Percentiles rank a stretch among this genome's conserved stretches.
Evolutionary conservation across 2,888 invertebrate species (phyloP).

Genomic region (Lissonota sp.): DNA sequence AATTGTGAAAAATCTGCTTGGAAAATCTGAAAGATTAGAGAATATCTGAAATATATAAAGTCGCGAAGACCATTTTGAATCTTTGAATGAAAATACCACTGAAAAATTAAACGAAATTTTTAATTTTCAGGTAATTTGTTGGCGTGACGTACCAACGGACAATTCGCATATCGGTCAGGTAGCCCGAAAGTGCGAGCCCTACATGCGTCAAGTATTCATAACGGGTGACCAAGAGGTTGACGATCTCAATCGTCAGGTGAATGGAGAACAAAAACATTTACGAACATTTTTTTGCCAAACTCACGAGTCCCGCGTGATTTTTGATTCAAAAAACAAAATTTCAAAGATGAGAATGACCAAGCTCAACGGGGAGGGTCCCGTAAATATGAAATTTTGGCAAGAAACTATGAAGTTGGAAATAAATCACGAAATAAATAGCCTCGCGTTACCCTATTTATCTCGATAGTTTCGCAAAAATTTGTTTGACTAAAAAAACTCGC

Average conservation of each 20-base stretch:
- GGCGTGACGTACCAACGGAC: constrained; percentile 97
- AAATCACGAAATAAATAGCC: constrained; percentile 48
- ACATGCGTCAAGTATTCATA: constrained; percentile 97
- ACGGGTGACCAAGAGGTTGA: constrained; percentile 87
- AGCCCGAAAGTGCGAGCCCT: constrained; percentile 97
- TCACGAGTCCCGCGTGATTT: not conserved
- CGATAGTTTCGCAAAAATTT: not conserved
- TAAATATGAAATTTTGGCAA: constrained; percentile 52
- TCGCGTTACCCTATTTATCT: constrained; percentile 27
- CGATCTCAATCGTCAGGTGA: constrained; percentile 88
- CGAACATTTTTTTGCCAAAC: not conserved
- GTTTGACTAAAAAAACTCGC: not conserved
- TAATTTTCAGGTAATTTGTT: constrained; percentile 90
- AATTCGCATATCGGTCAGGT: constrained; percentile 94
- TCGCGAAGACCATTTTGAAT: no score
- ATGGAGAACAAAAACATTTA: constrained; percentile 60
- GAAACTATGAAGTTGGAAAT: constrained; percentile 36
- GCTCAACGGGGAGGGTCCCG: constrained; percentile 32
- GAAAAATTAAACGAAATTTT: constrained; percentile 33
- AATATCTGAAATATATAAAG: no score
- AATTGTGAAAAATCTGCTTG: no score
- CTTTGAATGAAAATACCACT: no score
- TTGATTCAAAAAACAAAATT: constrained; percentile 3
- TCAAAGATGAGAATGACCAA: constrained; percentile 51
- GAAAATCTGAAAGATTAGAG: no score